phyloP scores from a whole-genome alignment of 1,140 invertebrate genomes.

The Orius insidiosus region DNA sequence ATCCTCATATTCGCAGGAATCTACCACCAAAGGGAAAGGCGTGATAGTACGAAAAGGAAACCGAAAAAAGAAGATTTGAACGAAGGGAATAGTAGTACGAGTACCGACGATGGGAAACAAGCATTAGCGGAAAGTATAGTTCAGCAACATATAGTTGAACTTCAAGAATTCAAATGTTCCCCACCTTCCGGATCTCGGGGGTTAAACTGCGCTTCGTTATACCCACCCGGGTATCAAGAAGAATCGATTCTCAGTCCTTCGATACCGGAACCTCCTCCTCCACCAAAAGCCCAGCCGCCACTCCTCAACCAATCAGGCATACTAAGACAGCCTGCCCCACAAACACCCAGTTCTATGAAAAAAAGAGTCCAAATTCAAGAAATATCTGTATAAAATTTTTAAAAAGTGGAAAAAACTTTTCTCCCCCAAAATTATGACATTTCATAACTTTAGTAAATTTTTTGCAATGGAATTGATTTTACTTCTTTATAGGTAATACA shows the following conservation, averaged over 20 bases:
- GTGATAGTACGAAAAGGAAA: slow-evolving; percentile 44
- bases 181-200: slow-evolving; percentile 30
- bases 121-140: slow-evolving; percentile 27
- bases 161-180: slow-evolving; percentile 45
- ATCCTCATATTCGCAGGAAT: slow-evolving; percentile 87
- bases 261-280: slow-evolving; percentile 20
- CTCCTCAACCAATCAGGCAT: slow-evolving; percentile 16
- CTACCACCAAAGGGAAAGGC: slow-evolving; percentile 71
- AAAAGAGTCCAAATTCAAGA: slow-evolving; percentile 21
- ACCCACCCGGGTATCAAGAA: slow-evolving; percentile 25
- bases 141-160: slow-evolving; percentile 37
- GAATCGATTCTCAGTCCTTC: slow-evolving; percentile 32
- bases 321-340: slow-evolving; percentile 15
- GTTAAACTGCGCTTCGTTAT: slow-evolving; percentile 29
- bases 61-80: slow-evolving; percentile 38
- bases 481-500: too few species aligned
- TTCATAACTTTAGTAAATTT: slow-evolving; percentile 7
- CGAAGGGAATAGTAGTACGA: slow-evolving; percentile 34
- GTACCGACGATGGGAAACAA: slow-evolving; percentile 37
- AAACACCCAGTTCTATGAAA: slow-evolving; percentile 20
- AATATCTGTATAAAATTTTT: slow-evolving; percentile 17
- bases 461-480: slow-evolving; percentile 11
- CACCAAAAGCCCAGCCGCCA: slow-evolving; percentile 18
- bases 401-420: background rate
- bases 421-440: background rate